Conservation (phyloP, 2,888 invertebrate species). For the Lobophora halterata region DNA sequence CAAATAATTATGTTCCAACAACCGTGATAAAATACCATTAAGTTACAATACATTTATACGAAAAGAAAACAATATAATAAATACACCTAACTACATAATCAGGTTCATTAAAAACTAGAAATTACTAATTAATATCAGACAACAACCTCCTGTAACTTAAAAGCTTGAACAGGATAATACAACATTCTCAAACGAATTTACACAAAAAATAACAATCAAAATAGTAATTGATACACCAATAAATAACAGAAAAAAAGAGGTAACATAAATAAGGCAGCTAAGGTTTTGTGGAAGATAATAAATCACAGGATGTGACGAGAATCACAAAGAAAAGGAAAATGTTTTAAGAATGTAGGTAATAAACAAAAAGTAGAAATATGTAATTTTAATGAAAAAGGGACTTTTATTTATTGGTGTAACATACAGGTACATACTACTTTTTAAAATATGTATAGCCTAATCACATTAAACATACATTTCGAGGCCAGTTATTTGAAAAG, state of each 20-base stretch:
- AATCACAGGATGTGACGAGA: constrained; percentile 13
- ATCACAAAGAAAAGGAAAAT: constrained; percentile 6
- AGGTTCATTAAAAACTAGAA: constrained; percentile 21
- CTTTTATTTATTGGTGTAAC: constrained; percentile 66
- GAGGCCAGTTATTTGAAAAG: constrained; percentile 44
- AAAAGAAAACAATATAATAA: constrained; percentile 65
- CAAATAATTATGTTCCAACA: constrained; percentile 77
- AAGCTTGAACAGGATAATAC: constrained; percentile 43
- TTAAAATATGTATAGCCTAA: constrained; percentile 59
- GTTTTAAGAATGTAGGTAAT: constrained; percentile 23
- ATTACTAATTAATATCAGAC: constrained; percentile 49
- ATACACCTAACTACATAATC: constrained; percentile 53
- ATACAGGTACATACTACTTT: constrained; percentile 68
- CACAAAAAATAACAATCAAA: constrained; percentile 45
- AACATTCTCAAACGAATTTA: constrained; percentile 44
- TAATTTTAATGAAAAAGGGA: constrained; percentile 18
- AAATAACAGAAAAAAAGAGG: constrained; percentile 43
- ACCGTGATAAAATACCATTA: constrained; percentile 75
- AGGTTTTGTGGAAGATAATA: constrained; percentile 6
- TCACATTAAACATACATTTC: constrained; percentile 43
- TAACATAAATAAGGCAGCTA: constrained; percentile 27
- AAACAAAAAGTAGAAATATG: constrained; percentile 9
- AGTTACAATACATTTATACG: constrained; percentile 64
- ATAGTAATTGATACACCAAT: constrained; percentile 61
- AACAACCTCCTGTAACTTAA: constrained; percentile 49